These are phyloP conservation scores for Hymenopus coronatus DNA, from an alignment of 2,888 invertebrate genomes.

Conservation along the genomic window DNA sequence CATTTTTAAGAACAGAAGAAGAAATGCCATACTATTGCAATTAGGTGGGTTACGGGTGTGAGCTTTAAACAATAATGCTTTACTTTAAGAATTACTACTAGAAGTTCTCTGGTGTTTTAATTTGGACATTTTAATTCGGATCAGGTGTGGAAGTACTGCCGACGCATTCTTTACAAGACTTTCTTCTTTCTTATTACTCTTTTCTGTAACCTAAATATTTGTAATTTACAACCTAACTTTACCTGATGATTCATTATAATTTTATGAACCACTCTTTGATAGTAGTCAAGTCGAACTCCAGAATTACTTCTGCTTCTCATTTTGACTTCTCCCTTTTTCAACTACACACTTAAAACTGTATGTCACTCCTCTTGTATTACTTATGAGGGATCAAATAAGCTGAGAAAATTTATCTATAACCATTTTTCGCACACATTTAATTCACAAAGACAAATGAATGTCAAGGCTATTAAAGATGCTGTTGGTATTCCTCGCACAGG, in stretches of 20 bases:
- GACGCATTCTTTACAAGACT: no score
- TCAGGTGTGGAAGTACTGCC: no score
- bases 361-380: not conserved
- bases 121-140: no score
- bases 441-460: constrained; percentile 5
- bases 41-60: no score
- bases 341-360: not conserved
- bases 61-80: no score
- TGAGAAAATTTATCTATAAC: not conserved
- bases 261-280: constrained; percentile 90
- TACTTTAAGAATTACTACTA: no score
- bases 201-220: no score
- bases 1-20: no score
- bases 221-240: constrained; percentile 16
- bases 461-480: not conserved
- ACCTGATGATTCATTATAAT: constrained; percentile 85
- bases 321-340: not conserved
- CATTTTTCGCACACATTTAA: not conserved
- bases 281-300: constrained; percentile 92
- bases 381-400: not conserved
- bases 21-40: no score
- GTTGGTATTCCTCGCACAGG: no score
- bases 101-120: no score
- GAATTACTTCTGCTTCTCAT: constrained; percentile 89
- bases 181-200: no score